phyloP scores from a whole-genome alignment of 2,113 vertebrate genomes.

The Morone saxatilis region DNA sequence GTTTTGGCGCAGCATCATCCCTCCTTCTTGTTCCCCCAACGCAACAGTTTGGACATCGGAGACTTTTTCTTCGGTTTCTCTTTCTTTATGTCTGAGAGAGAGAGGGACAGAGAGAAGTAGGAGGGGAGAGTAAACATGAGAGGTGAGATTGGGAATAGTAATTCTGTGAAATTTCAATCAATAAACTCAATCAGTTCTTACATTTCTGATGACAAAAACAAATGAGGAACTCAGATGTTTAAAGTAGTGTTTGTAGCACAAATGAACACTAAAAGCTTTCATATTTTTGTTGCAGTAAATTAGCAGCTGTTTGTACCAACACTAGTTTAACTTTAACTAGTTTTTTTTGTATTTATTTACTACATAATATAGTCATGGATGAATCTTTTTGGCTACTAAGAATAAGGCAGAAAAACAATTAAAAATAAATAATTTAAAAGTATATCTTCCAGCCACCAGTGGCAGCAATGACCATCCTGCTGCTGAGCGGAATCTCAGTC shows the following conservation, averaged over 20 bases:
- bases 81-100: slow-evolving; percentile 80
- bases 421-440: neutral
- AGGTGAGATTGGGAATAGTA: neutral
- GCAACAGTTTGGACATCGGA: slow-evolving; percentile 73
- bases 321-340: neutral
- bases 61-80: slow-evolving; percentile 83
- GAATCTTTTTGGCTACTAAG: neutral
- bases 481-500: too few relatives aligned
- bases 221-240: neutral
- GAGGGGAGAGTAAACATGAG: neutral
- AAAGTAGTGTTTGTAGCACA: neutral
- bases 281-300: neutral
- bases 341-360: neutral
- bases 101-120: neutral
- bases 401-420: neutral
- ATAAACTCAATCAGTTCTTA: neutral
- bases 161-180: neutral
- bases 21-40: slow-evolving; percentile 74
- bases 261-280: neutral
- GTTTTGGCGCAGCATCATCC: slow-evolving; percentile 41
- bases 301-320: neutral
- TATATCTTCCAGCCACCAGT: too few relatives aligned
- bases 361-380: neutral
- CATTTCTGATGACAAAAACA: too few relatives aligned
- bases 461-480: too few relatives aligned